Evolutionary conservation across 2,797 vertebrate genomes (phyloP).

Genomic region (Cephalopachus bancanus): DNA sequence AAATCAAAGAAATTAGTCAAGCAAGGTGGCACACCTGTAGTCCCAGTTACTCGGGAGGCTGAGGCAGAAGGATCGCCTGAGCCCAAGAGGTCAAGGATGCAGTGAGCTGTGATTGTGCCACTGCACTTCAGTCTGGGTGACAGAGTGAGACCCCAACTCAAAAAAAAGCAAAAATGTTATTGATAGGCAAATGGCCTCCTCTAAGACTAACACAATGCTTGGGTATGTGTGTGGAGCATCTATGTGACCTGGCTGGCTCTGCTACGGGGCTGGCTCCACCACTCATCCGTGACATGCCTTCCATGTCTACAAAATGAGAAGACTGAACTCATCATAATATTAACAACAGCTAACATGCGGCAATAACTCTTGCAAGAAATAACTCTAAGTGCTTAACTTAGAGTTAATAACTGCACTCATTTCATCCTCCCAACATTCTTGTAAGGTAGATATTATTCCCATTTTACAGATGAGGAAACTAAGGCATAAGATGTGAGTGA

Average conservation of each 20-base stretch:
- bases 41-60: no score
- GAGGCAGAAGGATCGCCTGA: no score
- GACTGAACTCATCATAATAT: background rate
- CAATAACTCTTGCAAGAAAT: background rate
- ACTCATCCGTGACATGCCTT: background rate
- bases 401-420: rapidly evolving
- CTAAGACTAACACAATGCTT: background rate
- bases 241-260: no score
- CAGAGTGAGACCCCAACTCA: no score
- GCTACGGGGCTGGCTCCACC: background rate
- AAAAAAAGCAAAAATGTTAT: background rate
- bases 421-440: background rate
- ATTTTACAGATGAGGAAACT: background rate
- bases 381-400: no score
- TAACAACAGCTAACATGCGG: background rate
- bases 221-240: rapidly evolving
- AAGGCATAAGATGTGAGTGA: background rate
- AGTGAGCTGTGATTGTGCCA: no score
- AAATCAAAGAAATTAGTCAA: no score
- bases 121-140: no score
- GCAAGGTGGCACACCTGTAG: no score
- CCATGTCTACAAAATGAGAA: background rate
- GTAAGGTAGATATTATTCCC: background rate
- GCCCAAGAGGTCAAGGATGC: no score
- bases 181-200: background rate